Base-by-base conservation (phyloP, 1,140 invertebrate genomes). In the Drosophila lowei region DNA sequence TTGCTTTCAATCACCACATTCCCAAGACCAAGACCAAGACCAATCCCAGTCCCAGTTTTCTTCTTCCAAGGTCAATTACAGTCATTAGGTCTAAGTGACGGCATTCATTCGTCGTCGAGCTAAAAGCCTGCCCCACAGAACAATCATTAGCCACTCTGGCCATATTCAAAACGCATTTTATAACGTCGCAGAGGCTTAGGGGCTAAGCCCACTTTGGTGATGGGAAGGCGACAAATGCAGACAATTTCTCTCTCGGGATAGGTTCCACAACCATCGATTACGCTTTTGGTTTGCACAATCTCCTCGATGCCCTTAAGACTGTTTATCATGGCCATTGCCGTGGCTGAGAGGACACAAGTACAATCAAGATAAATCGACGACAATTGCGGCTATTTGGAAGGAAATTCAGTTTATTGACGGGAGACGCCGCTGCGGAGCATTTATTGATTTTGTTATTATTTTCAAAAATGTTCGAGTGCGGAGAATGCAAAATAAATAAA, bases 361-460 rank as follows among this genome's bases (percentile, higher is more conserved):
- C 81, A 86, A 86, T 86, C 81, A 71, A 88, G 83, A 86, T 86
- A 86, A 88, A 88, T 88, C 83, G 78, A 61, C 71, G 71, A 62
- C 77, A 88, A 81, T 88, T 88, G 81, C 30, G 81, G 74, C 59
- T 62, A 62, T 80, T 63, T 68, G 63, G 62, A 42, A 16, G 25
- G 18, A 25, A 67, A 74, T 67, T 68, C 72, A 48, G 58, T 81
- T 88, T 85, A 81, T 85, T 85, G 70, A 67, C 70, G 68, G 72
- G 73, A 75, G 73, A 72, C 74, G 77, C 70, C 83, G 62, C 49
- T 41, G 53, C 23, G 83, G 70, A 77, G 74, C 74, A 77, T 71
- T 88, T 86, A 86, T 86, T 88, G 81, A 86, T 86, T 86, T 88
- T 85, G 65, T 78, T 81, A 81, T 88, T 88, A 86, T 85, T 71